phyloP scores from a whole-genome alignment of 1,140 invertebrate genomes.

The Stratiolaelaps scimitus region DNA sequence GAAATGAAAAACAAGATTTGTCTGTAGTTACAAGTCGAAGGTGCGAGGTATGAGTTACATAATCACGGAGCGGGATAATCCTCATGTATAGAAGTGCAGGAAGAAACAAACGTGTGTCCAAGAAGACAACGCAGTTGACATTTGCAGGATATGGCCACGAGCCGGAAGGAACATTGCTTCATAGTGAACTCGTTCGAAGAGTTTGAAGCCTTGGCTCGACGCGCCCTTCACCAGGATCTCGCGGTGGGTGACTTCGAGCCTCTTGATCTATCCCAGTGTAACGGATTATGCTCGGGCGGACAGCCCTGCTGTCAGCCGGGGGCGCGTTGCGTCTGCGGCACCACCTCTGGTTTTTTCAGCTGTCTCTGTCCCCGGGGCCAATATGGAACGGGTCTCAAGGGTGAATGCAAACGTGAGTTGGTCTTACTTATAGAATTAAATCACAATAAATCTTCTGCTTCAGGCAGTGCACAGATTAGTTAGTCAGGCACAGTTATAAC shows the following conservation, averaged over 20 bases:
- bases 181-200: conserved; percentile 57
- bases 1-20: no score
- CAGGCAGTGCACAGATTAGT: no score
- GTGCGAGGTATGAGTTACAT: no score
- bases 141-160: conserved; percentile 50
- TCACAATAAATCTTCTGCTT: no score
- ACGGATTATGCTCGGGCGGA: conserved; percentile 45
- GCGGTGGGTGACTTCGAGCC: conserved; percentile 27
- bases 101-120: no score
- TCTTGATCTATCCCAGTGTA: conserved; percentile 41
- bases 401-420: conserved; percentile 50
- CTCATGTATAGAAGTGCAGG: no score
- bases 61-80: no score
- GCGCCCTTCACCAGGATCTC: conserved; percentile 55
- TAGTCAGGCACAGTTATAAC: not conserved
- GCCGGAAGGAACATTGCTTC: conserved; percentile 53
- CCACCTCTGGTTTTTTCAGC: conserved; percentile 53
- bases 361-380: conserved; percentile 54
- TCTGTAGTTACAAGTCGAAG: no score
- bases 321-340: conserved; percentile 54
- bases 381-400: conserved; percentile 52
- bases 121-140: no score
- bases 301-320: conserved; percentile 49
- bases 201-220: conserved; percentile 55
- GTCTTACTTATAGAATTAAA: no score